Conservation (phyloP, 2,888 invertebrate species). For the Lycocerus yunnanus region DNA sequence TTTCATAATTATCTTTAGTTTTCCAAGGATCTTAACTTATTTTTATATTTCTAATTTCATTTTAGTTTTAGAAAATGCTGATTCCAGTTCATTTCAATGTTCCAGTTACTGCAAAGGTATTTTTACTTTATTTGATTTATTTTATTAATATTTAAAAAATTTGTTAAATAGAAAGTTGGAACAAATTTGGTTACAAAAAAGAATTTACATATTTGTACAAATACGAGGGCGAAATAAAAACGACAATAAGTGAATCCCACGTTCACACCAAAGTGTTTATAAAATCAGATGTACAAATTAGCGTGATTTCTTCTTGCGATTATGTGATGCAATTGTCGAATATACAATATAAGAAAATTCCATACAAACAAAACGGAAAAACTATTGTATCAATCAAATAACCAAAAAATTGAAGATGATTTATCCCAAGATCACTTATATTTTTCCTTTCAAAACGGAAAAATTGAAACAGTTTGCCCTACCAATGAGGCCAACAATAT, state of each 20-base stretch:
- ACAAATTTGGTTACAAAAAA: constrained; percentile 32
- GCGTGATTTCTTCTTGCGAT: constrained; percentile 32
- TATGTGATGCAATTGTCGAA: constrained; percentile 29
- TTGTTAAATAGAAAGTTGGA: constrained; percentile 27
- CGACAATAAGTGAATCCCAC: neutral
- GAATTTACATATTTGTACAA: constrained; percentile 32
- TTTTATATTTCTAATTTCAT: neutral
- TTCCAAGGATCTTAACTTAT: no score
- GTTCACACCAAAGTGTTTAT: constrained; percentile 28
- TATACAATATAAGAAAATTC: constrained; percentile 4
- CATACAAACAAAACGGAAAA: neutral
- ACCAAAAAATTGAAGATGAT: neutral
- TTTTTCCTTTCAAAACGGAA: constrained; percentile 37
- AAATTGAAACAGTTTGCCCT: constrained; percentile 36
- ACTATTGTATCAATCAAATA: neutral
- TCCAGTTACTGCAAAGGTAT: constrained; percentile 39
- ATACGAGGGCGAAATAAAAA: constrained; percentile 30
- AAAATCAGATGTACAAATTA: constrained; percentile 21
- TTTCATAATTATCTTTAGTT: no score
- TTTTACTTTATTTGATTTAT: neutral
- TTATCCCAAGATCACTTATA: constrained; percentile 20
- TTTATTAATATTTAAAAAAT: neutral
- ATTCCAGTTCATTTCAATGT: constrained; percentile 27
- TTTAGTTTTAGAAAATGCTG: constrained; percentile 6
- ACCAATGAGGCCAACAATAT: constrained; percentile 25